phyloP scores from a whole-genome alignment of 2,797 vertebrate genomes.

The Acanthurus lineatus region DNA sequence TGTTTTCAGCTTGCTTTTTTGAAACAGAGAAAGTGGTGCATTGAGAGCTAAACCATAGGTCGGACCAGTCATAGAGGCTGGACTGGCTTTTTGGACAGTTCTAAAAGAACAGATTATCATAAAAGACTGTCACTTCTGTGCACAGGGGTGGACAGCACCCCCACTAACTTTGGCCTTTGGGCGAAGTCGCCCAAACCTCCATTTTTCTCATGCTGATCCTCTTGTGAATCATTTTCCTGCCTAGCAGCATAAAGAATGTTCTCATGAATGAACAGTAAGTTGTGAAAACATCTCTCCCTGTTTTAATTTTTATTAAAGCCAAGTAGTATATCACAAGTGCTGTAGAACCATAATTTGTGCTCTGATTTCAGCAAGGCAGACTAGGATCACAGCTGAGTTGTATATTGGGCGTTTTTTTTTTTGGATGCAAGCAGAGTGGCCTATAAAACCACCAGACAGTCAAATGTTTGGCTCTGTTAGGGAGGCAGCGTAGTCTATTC shows the following conservation, averaged over 20 bases:
- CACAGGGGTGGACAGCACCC: slow-evolving; percentile 15
- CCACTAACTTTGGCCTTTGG: slow-evolving; percentile 21
- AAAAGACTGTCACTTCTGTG: slow-evolving; percentile 42
- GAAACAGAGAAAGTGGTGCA: slow-evolving; percentile 35
- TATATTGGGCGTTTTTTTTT: slow-evolving; percentile 51
- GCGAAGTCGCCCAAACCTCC: slow-evolving; percentile 19
- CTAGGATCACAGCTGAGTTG: slow-evolving; percentile 48
- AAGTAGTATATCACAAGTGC: slow-evolving; percentile 25
- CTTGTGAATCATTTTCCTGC: slow-evolving; percentile 30
- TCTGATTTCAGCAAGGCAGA: slow-evolving; percentile 33
- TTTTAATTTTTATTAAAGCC: slow-evolving; percentile 11
- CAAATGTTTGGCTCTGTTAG: slow-evolving; percentile 50
- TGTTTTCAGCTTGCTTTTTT: slow-evolving; percentile 34
- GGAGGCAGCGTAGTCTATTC: slow-evolving; percentile 47
- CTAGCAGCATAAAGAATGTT: slow-evolving; percentile 11
- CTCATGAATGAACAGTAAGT: slow-evolving; percentile 23
- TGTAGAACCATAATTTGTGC: slow-evolving; percentile 28
- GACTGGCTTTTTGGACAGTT: slow-evolving; percentile 52
- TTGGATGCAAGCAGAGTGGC: slow-evolving; percentile 50
- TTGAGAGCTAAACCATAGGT: slow-evolving; percentile 23
- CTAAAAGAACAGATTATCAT: slow-evolving; percentile 63
- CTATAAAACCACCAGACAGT: slow-evolving; percentile 64
- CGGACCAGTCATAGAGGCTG: slow-evolving; percentile 30
- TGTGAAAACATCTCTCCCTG: slow-evolving; percentile 7
- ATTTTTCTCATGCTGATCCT: slow-evolving; percentile 37